Percentiles rank a stretch among this genome's conserved stretches.
phyloP scores from a whole-genome alignment of 2,797 vertebrate genomes.

The Poeciliopsis gracilis region DNA sequence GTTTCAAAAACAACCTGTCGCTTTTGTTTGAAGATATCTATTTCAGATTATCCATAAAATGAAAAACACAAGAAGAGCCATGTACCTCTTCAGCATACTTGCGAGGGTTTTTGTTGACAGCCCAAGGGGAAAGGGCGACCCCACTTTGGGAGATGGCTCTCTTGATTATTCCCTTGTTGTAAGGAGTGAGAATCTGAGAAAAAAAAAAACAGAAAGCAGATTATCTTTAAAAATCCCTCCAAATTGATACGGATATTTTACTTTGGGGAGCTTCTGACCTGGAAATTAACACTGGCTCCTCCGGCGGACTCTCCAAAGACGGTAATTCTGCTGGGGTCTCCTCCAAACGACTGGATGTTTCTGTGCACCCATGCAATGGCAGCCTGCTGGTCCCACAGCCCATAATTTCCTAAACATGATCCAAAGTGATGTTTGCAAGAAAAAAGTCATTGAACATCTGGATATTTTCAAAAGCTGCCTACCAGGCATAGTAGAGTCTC shows the following conservation, averaged over 20 bases:
- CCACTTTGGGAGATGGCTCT: constrained; percentile 95
- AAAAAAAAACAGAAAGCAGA: background rate
- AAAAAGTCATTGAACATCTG: background rate
- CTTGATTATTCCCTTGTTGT: constrained; percentile 89
- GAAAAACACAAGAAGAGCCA: background rate
- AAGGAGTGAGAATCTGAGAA: constrained; percentile 84
- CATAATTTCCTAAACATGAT: constrained; percentile 87
- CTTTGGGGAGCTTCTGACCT: constrained; percentile 76
- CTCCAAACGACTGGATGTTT: constrained; percentile 92
- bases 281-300: constrained; percentile 86
- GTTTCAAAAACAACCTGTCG: background rate
- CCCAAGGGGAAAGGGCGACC: constrained; percentile 85
- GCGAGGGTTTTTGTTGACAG: constrained; percentile 85
- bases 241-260: background rate
- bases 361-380: constrained; percentile 95
- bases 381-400: constrained; percentile 94
- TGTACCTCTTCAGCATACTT: constrained; percentile 82
- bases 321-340: constrained; percentile 90
- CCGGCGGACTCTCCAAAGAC: constrained; percentile 96
- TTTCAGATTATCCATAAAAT: background rate
- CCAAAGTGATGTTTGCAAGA: constrained; percentile 3
- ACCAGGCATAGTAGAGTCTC: constrained; percentile 88
- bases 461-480: background rate
- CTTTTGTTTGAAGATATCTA: background rate
- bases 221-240: background rate